Evolutionary conservation across 2,888 invertebrate species (phyloP), one percentile per base, ranked within the genome.

Genomic region (Drosophila koepferae): DNA sequence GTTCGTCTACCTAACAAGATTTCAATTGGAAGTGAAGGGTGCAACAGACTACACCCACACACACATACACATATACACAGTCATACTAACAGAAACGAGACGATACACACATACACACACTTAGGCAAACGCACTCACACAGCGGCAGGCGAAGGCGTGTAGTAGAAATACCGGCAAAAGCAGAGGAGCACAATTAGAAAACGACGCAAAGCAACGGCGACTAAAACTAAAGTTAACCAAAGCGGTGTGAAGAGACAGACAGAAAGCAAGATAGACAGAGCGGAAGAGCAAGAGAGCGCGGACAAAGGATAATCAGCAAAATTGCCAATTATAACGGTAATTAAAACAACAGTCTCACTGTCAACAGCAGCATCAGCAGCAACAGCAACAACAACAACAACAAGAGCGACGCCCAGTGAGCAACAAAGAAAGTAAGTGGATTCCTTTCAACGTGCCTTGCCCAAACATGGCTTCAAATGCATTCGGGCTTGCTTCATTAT

Each of bases 361-460:
- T 49, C 58, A 58, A 38, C 63, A 62, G 14, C 49, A 55, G 9
- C 63, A 48, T 49, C 58, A 58, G 34, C 63, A 62, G 14, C 49
- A 55, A 8, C 63, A 48, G 40, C 55, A 23, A 61, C 48, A 31
- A 49, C 28, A 44, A 36, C 41, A 67, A 55, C 48, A 63, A 55
- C 46, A 56, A 65, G 43, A 72, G 54, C 51, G 34, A 66, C 63
- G 65, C 59, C 44, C 51, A 73, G 69, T 55, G 58, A 79, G 66
- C 74, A 71, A 80, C 78, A 84, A 86, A 85, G 85, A 87, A 85
- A 85, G 85, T 85, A 85, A 85, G 85, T 85, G 76, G 86, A 85
- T 85, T 85, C 80, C 87, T 86, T 79, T 51, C 66, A 79, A 70
- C 69, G 62, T 78, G 72, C 72, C 72, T 72, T 80, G 84, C 73